These are phyloP conservation scores for Blennius ocellaris DNA, from an alignment of 2,113 vertebrate genomes.

Conservation along the genomic window DNA sequence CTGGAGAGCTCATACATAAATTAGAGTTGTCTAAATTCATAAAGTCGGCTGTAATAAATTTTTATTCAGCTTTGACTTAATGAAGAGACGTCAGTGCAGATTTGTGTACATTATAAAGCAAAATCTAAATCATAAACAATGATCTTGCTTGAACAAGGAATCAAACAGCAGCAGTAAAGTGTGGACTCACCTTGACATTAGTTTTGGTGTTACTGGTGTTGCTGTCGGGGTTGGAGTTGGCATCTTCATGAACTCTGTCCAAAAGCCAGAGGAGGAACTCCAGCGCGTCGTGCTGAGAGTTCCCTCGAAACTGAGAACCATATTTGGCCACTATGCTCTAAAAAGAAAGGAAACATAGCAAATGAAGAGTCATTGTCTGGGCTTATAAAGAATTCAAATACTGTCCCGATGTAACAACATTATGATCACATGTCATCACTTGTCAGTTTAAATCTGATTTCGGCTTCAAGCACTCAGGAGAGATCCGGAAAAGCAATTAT, in stretches of 20 bases:
- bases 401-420: conserved; percentile 10
- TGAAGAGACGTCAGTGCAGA: neutral
- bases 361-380: neutral
- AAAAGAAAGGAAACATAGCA: conserved; percentile 5
- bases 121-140: too few species aligned
- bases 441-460: conserved; percentile 1
- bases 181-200: conserved; percentile 82
- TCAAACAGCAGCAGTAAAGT: neutral
- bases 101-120: neutral
- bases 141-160: neutral
- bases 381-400: conserved; percentile 20
- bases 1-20: neutral
- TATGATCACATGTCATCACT: neutral
- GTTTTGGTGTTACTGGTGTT: conserved; percentile 78
- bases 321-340: conserved; percentile 94
- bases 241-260: conserved; percentile 92
- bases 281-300: conserved; percentile 93
- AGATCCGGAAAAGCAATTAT: neutral
- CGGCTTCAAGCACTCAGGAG: neutral
- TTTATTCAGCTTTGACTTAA: too few species aligned
- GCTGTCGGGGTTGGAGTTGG: conserved; percentile 80
- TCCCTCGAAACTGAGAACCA: conserved; percentile 91
- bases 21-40: neutral
- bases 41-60: too few species aligned
- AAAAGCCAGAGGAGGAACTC: conserved; percentile 97